Base-by-base conservation (phyloP, 2,888 invertebrate species). In the Rotaria socialis region DNA sequence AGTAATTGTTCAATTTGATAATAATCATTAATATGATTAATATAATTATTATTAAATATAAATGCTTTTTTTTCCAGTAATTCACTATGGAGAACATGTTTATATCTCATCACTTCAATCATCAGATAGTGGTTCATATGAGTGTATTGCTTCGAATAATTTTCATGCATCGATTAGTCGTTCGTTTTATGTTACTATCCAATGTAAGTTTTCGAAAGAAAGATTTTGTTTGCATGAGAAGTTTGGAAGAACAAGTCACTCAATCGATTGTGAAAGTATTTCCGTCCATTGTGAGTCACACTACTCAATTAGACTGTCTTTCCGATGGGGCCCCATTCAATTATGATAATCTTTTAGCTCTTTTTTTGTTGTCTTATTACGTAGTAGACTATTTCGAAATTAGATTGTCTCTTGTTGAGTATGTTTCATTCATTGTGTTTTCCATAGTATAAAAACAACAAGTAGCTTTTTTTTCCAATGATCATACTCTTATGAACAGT, bases 201-300 rank as follows among this genome's bases (percentile, higher is more conserved):
- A 67, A 67, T 67, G 67, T 67, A 67, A 67, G 67, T 67, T 67
- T 67, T 27, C 14, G 2, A n/a, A n/a, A n/a, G 24, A 24, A 16
- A 52, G 3, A 52, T 60, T 27, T 41, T 27, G 7, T 67, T 67
- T 19, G 67, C 67, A 67, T 41, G 67, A 41, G 19, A 67, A 67
- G 2, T 35, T 67, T 67, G 35, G 5, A 67, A 35, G 27, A 67
- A 16, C 16, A 67, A 67, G 5, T 35, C 6, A 67, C 5, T 67
- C 67, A 67, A 67, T 67, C 67, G 67, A 67, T 67, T 67, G 67
- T 67, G 27, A 67, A 67, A 67, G 67, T 67, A 67, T 35, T 35
- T 67, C 67, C 67, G 67, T 67, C 67, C 67, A 35, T 67, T 35
- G n/a, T 67, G 35, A 14, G 7, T 67, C 67, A 67, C 67, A 67